phyloP scores from a whole-genome alignment of 2,888 invertebrate species.

The Lobophora halterata region DNA sequence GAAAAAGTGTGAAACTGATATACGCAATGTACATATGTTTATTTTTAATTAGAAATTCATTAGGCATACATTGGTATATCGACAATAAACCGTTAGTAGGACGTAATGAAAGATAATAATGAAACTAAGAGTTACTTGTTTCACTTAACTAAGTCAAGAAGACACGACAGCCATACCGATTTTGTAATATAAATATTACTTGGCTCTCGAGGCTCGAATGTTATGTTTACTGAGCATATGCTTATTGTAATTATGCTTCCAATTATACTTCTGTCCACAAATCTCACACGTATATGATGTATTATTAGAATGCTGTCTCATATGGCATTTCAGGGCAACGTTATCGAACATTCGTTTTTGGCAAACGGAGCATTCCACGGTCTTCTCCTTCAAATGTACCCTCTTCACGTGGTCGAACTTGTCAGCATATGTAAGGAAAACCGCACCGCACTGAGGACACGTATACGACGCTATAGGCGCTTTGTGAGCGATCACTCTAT shows the following conservation, averaged over 20 bases:
- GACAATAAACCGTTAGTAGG: no score
- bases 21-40: no score
- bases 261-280: conserved; percentile 69
- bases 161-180: no score
- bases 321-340: conserved; percentile 50
- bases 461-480: conserved; percentile 33
- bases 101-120: no score
- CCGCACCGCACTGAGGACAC: conserved; percentile 45
- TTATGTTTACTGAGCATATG: conserved; percentile 53
- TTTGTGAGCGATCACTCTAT: conserved; percentile 40
- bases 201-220: no score
- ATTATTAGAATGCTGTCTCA: conserved; percentile 68
- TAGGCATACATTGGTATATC: no score
- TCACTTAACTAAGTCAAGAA: background rate
- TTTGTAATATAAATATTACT: no score
- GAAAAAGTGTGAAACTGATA: no score
- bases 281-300: conserved; percentile 74
- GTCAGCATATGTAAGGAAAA: conserved; percentile 40
- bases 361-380: conserved; percentile 49
- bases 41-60: no score
- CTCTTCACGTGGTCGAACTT: conserved; percentile 47
- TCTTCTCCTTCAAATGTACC: conserved; percentile 49
- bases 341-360: conserved; percentile 48
- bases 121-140: background rate
- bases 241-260: conserved; percentile 73